phyloP scores from a whole-genome alignment of 2,113 vertebrate genomes.

The Ploceus nigricollis region DNA sequence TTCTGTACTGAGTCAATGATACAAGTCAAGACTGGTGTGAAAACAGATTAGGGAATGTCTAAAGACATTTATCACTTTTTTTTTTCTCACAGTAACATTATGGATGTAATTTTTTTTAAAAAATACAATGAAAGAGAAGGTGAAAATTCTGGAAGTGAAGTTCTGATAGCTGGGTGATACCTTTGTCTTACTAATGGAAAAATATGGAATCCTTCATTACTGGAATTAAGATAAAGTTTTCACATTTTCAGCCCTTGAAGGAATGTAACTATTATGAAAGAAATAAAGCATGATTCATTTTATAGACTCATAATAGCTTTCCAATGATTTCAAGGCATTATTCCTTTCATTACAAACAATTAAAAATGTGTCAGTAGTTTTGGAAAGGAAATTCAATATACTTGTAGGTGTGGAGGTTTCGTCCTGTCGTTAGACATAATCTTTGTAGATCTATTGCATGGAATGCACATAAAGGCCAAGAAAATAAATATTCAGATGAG shows the following conservation, averaged over 20 bases:
- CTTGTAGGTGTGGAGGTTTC: background rate
- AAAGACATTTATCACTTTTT: background rate
- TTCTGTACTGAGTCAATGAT: constrained; percentile 7
- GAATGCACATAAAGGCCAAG: background rate
- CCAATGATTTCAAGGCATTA: background rate
- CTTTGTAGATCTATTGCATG: background rate
- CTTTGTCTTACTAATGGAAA: background rate
- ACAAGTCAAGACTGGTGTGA: background rate
- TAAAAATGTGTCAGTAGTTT: background rate
- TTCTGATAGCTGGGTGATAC: background rate
- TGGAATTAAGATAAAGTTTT: background rate
- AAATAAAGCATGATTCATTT: background rate
- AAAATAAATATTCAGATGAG: background rate
- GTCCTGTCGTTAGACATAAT: background rate
- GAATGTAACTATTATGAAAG: background rate
- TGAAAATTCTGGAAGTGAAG: background rate
- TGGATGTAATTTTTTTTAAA: background rate
- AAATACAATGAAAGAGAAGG: background rate
- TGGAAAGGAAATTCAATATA: background rate
- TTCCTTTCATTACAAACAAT: background rate
- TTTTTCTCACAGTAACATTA: background rate
- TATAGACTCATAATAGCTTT: background rate
- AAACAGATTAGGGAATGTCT: background rate
- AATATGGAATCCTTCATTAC: background rate
- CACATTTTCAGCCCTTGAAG: background rate